These are phyloP conservation scores for Hyla sarda DNA, from an alignment of 2,113 vertebrate genomes.

Conservation along the genomic window DNA sequence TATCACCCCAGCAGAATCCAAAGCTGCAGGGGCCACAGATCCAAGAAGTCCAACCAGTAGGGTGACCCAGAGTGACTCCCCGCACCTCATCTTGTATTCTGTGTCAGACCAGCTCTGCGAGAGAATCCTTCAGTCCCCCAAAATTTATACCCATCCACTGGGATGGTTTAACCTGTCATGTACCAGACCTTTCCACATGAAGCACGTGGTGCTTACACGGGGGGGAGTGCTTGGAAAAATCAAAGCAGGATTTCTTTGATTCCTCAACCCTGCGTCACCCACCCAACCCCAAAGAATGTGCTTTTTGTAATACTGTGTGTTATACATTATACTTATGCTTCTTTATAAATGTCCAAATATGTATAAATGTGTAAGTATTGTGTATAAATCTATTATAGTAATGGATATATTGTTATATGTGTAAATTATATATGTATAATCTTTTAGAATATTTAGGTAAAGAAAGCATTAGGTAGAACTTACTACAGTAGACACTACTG, in stretches of 20 bases:
- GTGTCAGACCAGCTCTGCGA: not conserved
- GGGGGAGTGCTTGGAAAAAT: constrained; percentile 38
- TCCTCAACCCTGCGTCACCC: constrained; percentile 29
- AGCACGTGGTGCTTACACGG: constrained; percentile 13
- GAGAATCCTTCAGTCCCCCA: constrained; percentile 42
- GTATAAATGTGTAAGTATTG: not conserved
- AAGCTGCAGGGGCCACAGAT: constrained; percentile 8
- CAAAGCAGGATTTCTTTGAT: constrained; percentile 47
- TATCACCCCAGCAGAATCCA: not conserved
- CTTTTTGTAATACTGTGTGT: not conserved
- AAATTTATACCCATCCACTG: constrained; percentile 60
- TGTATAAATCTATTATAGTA: no score
- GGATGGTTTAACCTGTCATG: constrained; percentile 55
- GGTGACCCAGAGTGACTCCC: constrained; percentile 40
- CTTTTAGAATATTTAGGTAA: not conserved
- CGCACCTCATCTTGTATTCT: constrained; percentile 41
- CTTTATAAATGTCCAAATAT: not conserved
- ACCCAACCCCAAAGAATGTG: not conserved
- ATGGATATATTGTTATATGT: no score
- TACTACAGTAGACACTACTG: no score
- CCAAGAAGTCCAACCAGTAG: constrained; percentile 50
- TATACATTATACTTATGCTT: not conserved
- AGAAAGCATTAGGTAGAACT: no score
- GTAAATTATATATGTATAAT: not conserved
- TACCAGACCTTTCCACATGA: constrained; percentile 26